phyloP scores from a whole-genome alignment of 2,888 invertebrate genomes.

The Cerceris rybyensis region DNA sequence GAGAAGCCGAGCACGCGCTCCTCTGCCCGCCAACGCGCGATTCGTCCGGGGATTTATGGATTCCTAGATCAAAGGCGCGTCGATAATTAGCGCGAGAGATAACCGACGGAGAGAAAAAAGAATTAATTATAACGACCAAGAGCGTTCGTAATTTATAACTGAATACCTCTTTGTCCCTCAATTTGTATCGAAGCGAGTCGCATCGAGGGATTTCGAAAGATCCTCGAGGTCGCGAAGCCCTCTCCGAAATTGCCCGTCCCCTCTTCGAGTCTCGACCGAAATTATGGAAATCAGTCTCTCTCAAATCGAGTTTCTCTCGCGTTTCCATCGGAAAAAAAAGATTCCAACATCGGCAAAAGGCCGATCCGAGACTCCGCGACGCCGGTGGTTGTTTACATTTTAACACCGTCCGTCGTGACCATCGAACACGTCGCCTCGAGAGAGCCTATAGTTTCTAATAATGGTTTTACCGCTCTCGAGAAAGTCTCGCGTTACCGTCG shows the following conservation, averaged over 20 bases:
- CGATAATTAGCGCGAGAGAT: slow-evolving; percentile 25
- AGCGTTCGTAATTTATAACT: slow-evolving; percentile 45
- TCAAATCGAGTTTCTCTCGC: too few species aligned
- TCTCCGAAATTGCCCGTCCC: slow-evolving; percentile 28
- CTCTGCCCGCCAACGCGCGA: slow-evolving; percentile 19
- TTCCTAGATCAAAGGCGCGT: slow-evolving; percentile 35
- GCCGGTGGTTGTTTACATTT: background rate
- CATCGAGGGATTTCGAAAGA: slow-evolving; percentile 35
- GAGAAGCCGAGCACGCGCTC: slow-evolving; percentile 7
- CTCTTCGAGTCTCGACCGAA: background rate
- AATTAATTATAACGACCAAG: slow-evolving; percentile 46
- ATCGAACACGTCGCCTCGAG: background rate
- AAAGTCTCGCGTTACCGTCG: too few species aligned
- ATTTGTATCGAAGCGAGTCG: slow-evolving; percentile 20
- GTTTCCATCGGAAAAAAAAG: too few species aligned
- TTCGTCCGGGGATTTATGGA: slow-evolving; percentile 35
- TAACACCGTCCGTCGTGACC: too few species aligned
- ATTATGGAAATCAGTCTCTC: too few species aligned
- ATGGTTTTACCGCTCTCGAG: too few species aligned
- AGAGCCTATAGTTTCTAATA: background rate
- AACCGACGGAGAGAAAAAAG: background rate
- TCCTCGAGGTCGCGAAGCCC: slow-evolving; percentile 37
- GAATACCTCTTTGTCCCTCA: slow-evolving; percentile 48
- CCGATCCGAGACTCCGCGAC: background rate
- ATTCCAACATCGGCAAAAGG: too few species aligned